A percentile compares a stretch with the other conserved stretches of the same genome.
These are phyloP conservation scores for Oligia latruncula DNA, from an alignment of 2,888 invertebrate genomes.

Conservation along the genomic window DNA sequence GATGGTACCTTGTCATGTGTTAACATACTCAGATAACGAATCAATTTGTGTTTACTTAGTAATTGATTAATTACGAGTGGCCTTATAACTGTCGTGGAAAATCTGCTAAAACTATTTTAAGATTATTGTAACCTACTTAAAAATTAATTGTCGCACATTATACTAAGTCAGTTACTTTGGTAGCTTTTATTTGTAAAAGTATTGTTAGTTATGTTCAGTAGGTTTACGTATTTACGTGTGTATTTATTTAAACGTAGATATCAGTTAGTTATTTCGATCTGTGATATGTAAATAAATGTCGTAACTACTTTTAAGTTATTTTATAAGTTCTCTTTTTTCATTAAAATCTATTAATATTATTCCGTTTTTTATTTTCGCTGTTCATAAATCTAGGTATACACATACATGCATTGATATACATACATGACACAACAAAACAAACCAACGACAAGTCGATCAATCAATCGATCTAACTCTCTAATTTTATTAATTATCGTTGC, in stretches of 20 bases:
- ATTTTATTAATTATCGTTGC: no score
- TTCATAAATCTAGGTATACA: no score
- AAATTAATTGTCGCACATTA: background rate
- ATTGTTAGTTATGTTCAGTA: conserved; percentile 18
- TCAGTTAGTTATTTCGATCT: conserved; percentile 62
- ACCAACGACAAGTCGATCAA: background rate
- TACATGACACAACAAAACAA: background rate
- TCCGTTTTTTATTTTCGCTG: background rate
- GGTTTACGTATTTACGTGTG: conserved; percentile 31
- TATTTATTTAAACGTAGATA: conserved; percentile 48
- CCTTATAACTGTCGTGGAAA: conserved; percentile 19
- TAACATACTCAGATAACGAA: conserved; percentile 12
- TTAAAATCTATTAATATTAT: conserved; percentile 50
- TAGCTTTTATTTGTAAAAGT: conserved; percentile 23
- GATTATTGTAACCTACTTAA: conserved; percentile 27
- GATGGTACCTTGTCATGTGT: background rate
- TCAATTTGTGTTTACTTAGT: conserved; percentile 17
- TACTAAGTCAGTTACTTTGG: background rate
- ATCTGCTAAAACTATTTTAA: conserved; percentile 8
- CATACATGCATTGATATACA: no score
- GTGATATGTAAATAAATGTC: conserved; percentile 64
- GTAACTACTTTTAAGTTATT: conserved; percentile 36
- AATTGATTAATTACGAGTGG: conserved; percentile 29
- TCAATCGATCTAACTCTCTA: background rate
- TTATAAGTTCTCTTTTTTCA: conserved; percentile 55